Evolutionary conservation across 2,888 invertebrate species (phyloP), one percentile per base, ranked within the genome.

Genomic region (Drosophila percnosoma): DNA sequence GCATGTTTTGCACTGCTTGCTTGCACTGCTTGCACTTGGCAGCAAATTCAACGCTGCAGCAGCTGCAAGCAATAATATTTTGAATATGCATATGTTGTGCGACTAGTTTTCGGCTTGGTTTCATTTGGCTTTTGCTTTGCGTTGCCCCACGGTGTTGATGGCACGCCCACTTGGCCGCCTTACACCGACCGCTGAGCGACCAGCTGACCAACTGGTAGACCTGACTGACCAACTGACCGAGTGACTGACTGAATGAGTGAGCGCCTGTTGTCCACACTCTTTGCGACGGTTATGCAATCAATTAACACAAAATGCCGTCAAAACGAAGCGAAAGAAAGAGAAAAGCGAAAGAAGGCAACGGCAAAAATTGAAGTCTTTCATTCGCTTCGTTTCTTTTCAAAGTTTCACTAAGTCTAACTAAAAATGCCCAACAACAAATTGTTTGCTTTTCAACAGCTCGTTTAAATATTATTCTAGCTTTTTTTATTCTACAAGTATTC

Each of bases 281-380:
- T 57, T 84, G 59, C 58, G 68, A 45, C 57, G 58, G 66, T 86
- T 90, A 87, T 87, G 86, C 80, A 87, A 87, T 90, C 90, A 87
- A 87, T 87, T 87, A 90, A 89, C 86, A 84, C 89, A 81, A 85
- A 77, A 82, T 60, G 59, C 65, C 68, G 54, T 59, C 68, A 57
- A 80, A 66, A 68, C 69, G 58, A 64, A 77, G 62, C 65, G 57
- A 51, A 76, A 59, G 7, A 38, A 42, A 29, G 55, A 59, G 24
- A 53, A 45, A 53, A 74, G 55, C 60, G 49, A 68, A 68, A 59
- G 49, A 68, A 65, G 55, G 38, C 38, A 62, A 58, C 45, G 63
- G 36, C 60, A 49, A 51, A 59, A 59, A 48, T 48, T 58, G 33
- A 15, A 31, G 36, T 10, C 67, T 49, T 65, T 40, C 48, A 33